These are phyloP conservation scores for Himalopsyche kuldschensis DNA, from an alignment of 2,888 invertebrate genomes.

Conservation along the genomic window DNA sequence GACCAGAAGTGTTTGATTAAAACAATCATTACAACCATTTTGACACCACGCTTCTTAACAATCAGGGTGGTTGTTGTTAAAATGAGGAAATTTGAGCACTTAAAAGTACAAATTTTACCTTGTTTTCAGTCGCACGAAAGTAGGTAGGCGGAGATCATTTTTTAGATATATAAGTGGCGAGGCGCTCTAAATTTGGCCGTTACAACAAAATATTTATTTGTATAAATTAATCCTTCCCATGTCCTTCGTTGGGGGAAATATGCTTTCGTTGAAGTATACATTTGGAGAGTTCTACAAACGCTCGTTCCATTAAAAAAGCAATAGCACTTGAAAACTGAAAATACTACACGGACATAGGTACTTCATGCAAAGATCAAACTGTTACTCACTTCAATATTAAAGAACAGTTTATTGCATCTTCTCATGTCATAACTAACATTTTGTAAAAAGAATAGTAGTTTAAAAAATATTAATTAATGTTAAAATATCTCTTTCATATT, in stretches of 20 bases:
- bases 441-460: too few species aligned
- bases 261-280: neutral
- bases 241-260: neutral
- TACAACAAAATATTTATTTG: neutral
- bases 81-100: neutral
- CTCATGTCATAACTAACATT: neutral
- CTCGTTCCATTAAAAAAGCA: conserved; percentile 1
- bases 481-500: too few species aligned
- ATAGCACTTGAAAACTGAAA: neutral
- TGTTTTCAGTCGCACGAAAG: neutral
- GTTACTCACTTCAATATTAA: neutral
- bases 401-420: too few species aligned
- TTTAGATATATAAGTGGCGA: neutral
- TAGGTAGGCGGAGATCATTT: neutral
- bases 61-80: neutral
- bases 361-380: neutral
- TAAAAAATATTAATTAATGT: too few species aligned
- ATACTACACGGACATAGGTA: neutral
- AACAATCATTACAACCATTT: too few species aligned
- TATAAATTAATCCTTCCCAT: neutral
- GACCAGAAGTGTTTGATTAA: too few species aligned
- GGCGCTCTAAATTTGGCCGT: neutral
- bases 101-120: neutral
- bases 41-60: too few species aligned
- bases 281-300: neutral